These are phyloP conservation scores for Poliocrania exsul DNA, from an alignment of 2,797 vertebrate genomes.

Conservation along the genomic window DNA sequence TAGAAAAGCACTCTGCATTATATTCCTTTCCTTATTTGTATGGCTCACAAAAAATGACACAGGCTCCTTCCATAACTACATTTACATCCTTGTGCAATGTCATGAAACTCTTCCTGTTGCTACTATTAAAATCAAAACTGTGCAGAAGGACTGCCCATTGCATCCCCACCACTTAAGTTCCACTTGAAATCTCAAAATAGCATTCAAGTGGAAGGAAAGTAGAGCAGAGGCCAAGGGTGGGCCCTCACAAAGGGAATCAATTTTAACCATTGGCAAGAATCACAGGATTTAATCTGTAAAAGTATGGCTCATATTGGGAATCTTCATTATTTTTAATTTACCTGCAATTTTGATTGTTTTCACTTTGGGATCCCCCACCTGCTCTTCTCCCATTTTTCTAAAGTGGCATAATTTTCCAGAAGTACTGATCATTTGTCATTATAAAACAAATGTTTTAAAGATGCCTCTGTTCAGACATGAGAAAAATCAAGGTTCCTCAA, in stretches of 20 bases:
- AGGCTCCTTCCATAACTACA: not conserved
- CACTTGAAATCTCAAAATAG: slow-evolving; percentile 32
- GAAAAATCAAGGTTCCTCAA: not conserved
- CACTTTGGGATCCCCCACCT: not conserved
- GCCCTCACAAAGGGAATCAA: not conserved
- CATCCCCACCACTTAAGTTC: not conserved
- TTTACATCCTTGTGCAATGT: not conserved
- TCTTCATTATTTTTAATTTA: not conserved
- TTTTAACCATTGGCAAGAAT: not conserved
- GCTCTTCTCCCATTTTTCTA: not conserved
- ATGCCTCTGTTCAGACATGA: not conserved
- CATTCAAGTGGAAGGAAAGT: not conserved
- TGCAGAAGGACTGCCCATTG: not conserved
- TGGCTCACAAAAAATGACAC: not conserved
- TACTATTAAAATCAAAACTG: not conserved
- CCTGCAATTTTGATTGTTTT: not conserved
- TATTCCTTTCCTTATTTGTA: not conserved
- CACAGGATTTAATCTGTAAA: not conserved
- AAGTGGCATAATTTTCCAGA: not conserved
- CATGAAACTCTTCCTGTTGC: not conserved
- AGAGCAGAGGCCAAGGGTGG: not conserved
- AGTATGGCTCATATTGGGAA: not conserved
- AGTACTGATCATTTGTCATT: not conserved
- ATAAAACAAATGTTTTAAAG: not conserved
- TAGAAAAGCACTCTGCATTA: not conserved